Evolutionary conservation across 2,113 vertebrate genomes (phyloP).

Genomic region (Lamprotornis superbus): DNA sequence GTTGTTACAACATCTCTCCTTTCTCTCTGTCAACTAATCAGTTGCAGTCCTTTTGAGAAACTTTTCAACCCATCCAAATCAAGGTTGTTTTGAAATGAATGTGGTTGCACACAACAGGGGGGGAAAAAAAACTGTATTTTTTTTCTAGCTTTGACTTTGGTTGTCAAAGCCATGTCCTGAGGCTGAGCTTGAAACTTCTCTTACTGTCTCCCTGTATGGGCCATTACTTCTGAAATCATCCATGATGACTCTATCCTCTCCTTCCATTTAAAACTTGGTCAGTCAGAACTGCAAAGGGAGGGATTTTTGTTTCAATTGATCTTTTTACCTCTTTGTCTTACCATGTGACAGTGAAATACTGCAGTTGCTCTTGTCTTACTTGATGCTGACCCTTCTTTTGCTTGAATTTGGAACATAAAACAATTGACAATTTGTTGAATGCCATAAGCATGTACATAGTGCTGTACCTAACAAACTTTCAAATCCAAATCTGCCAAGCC

Average conservation of each 20-base stretch:
- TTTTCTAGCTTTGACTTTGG: not conserved
- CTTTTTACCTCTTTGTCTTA: not conserved
- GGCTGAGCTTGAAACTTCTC: not conserved
- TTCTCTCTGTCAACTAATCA: not conserved
- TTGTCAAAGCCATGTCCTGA: not conserved
- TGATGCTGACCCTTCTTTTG: not conserved
- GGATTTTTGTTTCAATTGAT: not conserved
- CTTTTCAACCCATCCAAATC: not conserved
- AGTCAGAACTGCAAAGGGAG: not conserved
- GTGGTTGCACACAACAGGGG: not conserved
- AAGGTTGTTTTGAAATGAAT: not conserved
- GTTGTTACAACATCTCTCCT: not conserved
- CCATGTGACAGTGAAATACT: not conserved
- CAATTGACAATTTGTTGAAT: not conserved
- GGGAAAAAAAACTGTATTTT: not conserved
- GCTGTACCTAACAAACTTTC: not conserved
- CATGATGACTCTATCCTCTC: not conserved
- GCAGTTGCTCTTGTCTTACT: not conserved
- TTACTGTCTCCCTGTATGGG: not conserved
- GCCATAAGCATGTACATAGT: not conserved
- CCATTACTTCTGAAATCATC: not conserved
- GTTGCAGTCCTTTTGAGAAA: not conserved
- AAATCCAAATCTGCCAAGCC: not conserved
- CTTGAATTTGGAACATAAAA: not conserved
- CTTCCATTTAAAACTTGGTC: not conserved